Base-by-base conservation (phyloP, 1,140 invertebrate species). In the Formica selysi region DNA sequence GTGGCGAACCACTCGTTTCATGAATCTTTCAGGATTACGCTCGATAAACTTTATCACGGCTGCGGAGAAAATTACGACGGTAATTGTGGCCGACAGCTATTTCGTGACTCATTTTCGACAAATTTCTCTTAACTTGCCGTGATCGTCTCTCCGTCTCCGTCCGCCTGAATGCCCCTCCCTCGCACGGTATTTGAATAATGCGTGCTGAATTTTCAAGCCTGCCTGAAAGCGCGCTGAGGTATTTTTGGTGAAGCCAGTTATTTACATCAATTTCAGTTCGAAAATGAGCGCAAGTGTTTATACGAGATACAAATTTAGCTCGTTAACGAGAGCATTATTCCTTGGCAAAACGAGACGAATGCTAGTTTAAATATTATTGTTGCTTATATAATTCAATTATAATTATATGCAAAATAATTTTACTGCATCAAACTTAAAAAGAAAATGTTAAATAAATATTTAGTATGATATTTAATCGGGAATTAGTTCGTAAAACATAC, bases 31-130 rank as follows among this genome's bases (percentile, higher is more conserved):
- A 89, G 62, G 54, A 76, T 85, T 76, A 87, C 86, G 83, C 86
- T 89, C 88, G 83, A 89, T 91, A 89, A 91, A 91, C 70, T 89
- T 91, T 61, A 89, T 87, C 84, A 84, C 68, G 71, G 51, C 67
- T 86, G 48, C 70, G 48, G 62, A 10, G 85, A 48, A 74, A 89
- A 89, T 91, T 89, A 76, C 84, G 48, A 89, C 41, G 73, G 76
- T 78, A 81, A 71, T 41, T 57, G 74, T 38, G 70, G 67, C 83
- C 68, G 79, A 81, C 76, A 87, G 76, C 86, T 76, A 89, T 89
- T 89, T 89, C 76, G 76, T 85, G 54, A 89, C 81, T 89, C 79
- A 73, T 85, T 89, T 65, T 80, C 73, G 79, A 78, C 73, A 51
- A 83, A 83, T 89, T 86, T 86, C 84, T 80, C 76, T 86, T 86